Conservation (phyloP, 2,113 vertebrate genomes). For the Octodon degus region DNA sequence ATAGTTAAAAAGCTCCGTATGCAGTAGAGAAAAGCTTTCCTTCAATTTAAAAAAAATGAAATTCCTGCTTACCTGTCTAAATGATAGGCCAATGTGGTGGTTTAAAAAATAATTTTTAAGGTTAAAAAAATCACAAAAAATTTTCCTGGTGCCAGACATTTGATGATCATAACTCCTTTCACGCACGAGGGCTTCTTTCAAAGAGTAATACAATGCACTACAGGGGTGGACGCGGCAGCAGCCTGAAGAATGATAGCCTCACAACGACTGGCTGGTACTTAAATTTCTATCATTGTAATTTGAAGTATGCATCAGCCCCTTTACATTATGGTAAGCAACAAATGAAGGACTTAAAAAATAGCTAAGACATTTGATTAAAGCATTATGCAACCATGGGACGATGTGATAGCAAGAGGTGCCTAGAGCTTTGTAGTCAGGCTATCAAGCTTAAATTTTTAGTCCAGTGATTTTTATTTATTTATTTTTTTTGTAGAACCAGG, state of each 20-base stretch:
- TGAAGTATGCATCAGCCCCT: background rate
- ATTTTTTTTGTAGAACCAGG: too few species aligned
- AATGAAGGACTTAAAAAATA: conserved; percentile 20
- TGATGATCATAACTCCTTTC: background rate
- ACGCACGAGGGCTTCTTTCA: background rate
- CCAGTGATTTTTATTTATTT: background rate
- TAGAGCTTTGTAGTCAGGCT: background rate
- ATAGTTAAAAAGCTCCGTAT: background rate
- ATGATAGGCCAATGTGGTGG: rapidly evolving
- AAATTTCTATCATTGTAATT: background rate
- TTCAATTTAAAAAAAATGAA: background rate
- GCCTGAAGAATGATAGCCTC: background rate
- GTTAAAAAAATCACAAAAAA: conserved; percentile 15
- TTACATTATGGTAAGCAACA: background rate
- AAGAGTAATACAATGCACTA: background rate
- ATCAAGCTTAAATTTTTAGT: background rate
- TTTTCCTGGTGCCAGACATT: background rate
- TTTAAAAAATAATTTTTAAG: conserved; percentile 31
- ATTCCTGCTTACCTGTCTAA: background rate
- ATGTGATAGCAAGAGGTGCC: background rate
- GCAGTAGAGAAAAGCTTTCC: background rate
- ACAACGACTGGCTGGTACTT: background rate
- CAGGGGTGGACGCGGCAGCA: background rate
- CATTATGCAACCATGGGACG: background rate
- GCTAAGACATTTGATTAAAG: background rate